Evolutionary conservation across 2,888 invertebrate genomes (phyloP), one percentile per base, ranked within the genome.

Genomic region (Steinernema carpocapsae): DNA sequence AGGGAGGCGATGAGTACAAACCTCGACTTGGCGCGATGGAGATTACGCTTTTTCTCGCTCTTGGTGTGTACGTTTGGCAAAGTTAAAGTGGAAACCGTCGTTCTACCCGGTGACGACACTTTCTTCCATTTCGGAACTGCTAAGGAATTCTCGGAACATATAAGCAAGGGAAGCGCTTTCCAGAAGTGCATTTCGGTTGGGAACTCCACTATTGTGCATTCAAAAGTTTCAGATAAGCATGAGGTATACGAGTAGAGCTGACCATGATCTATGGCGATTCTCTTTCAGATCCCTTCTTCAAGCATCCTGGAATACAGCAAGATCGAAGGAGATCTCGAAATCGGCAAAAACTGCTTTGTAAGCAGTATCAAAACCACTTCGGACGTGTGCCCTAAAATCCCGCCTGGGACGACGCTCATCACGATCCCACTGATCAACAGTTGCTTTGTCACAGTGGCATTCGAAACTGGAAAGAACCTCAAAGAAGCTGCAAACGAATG

Each of bases 371-470:
- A 43, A 43, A 43, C 43, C 10, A 14, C 43, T 12, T 14, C 7
- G 43, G 10, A 43, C 43, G 7, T 14, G 14, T 43, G 7, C 14
- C 7, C 14, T 14, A 43, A 7, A 43, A 43, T 43, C 14, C 43
- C 43, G 14, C 7, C 10, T 7, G 14, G 14, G 10, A 43, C 43
- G 14, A 43, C 43, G 14, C 7, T 43, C 7, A 43, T 43, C 43
- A 43, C 43, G 14, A 43, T 43, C 43, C 43, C 43, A n/a, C n/a
- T 19, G n/a, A 19, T n/a, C n/a, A n/a, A n/a, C n/a, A n/a, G n/a
- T n/a, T n/a, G n/a, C n/a, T 56, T 22, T 26, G 56, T 56, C 24
- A 56, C 56, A 6, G 22, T 56, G 56, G 56, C 56, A 1, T 56
- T 56, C 56, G 56, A 56, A 17, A 56, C 56, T 6, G 26, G 26